A percentile compares a stretch with the other conserved stretches of the same genome.
Evolutionary conservation across 2,888 invertebrate genomes (phyloP).

Genomic region (Ormyrus nitidulus): DNA sequence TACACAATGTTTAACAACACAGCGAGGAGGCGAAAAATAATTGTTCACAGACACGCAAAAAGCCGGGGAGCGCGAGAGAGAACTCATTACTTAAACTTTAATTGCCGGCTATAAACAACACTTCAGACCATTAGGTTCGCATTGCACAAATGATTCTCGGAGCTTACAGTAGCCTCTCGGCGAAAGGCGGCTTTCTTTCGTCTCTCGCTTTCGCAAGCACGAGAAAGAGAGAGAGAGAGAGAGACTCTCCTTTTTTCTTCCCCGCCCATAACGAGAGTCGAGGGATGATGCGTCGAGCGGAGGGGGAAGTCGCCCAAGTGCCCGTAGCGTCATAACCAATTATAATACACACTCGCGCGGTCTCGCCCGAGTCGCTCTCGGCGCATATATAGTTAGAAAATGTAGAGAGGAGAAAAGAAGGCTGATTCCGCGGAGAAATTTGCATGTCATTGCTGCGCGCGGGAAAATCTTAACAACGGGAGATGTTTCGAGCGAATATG

Average conservation of each 20-base stretch:
- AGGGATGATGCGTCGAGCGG: neutral
- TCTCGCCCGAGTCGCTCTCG: neutral
- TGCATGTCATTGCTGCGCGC: conserved; percentile 29
- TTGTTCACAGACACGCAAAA: too few relatives aligned
- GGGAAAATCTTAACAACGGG: conserved; percentile 27
- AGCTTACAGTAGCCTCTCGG: neutral
- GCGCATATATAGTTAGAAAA: conserved; percentile 45
- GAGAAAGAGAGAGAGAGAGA: too few relatives aligned
- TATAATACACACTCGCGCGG: conserved; percentile 4
- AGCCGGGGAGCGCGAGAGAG: too few relatives aligned
- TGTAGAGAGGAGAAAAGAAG: neutral
- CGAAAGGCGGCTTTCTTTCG: neutral
- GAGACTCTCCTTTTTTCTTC: neutral
- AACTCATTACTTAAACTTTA: too few relatives aligned
- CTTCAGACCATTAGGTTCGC: too few relatives aligned
- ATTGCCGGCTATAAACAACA: too few relatives aligned
- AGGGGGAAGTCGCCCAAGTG: conserved; percentile 41
- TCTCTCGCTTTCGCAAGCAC: neutral
- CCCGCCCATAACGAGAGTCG: neutral
- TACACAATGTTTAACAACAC: too few relatives aligned
- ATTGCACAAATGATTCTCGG: too few relatives aligned
- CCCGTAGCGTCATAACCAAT: conserved; percentile 43
- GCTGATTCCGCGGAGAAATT: conserved; percentile 33
- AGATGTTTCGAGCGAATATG: conserved; percentile 19
- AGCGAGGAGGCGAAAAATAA: too few relatives aligned